Conservation (phyloP, 2,797 vertebrate genomes). For the Phyllotis vaccarum region DNA sequence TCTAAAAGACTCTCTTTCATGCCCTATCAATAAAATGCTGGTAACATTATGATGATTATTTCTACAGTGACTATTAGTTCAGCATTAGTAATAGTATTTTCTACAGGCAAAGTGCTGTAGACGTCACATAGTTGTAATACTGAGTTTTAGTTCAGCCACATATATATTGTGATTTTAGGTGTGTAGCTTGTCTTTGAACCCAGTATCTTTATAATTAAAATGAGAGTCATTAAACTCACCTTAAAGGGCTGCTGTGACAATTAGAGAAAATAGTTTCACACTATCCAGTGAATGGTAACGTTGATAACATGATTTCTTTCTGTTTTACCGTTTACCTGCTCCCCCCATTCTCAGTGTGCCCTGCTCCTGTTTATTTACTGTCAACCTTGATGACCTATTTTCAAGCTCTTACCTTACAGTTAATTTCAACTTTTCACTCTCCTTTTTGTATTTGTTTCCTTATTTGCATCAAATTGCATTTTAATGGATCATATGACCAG, state of each 20-base stretch:
- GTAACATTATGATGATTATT: background rate
- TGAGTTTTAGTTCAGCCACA: constrained; percentile 22
- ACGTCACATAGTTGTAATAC: background rate
- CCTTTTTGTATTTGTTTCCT: constrained; percentile 1
- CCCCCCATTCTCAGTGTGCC: background rate
- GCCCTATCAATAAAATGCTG: background rate
- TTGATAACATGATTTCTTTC: background rate
- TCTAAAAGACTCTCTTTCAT: background rate
- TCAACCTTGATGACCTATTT: background rate
- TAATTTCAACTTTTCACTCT: constrained; percentile 16
- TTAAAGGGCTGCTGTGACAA: constrained; percentile 10
- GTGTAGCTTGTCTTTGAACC: background rate
- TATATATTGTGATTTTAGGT: background rate
- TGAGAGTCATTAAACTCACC: background rate
- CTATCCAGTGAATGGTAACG: background rate
- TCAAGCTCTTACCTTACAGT: background rate
- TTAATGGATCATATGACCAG: constrained; percentile 37
- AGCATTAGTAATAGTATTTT: constrained; percentile 39
- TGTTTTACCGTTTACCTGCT: background rate
- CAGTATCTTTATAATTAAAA: constrained; percentile 26
- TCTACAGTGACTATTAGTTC: background rate
- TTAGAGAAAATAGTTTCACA: background rate
- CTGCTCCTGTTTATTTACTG: background rate
- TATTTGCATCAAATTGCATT: constrained; percentile 18
- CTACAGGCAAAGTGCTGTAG: background rate